Conservation (phyloP, 2,888 invertebrate species). For the Drosophila meridionalis region DNA sequence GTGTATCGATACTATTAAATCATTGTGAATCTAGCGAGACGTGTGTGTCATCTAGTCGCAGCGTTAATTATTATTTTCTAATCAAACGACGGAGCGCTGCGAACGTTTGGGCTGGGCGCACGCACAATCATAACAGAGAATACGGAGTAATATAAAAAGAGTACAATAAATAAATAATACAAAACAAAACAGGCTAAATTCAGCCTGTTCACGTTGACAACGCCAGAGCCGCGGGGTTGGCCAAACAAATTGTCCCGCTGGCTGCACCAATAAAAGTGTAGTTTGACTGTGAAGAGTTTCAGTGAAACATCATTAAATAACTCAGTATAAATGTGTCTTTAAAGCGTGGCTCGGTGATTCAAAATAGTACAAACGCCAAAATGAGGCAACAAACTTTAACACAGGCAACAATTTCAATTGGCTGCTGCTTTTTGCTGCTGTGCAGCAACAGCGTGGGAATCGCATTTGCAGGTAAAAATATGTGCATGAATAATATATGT, state of each 20-base stretch:
- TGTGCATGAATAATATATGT: neutral
- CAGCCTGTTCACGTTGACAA: constrained; percentile 29
- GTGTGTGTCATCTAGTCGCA: constrained; percentile 66
- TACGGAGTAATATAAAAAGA: constrained; percentile 2
- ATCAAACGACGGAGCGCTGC: constrained; percentile 36
- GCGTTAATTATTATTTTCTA: constrained; percentile 62
- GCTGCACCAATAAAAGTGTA: constrained; percentile 36
- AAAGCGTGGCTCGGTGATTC: constrained; percentile 32
- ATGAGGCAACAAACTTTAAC: constrained; percentile 53
- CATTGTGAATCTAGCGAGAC: constrained; percentile 50
- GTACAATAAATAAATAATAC: constrained; percentile 18
- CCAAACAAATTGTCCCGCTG: constrained; percentile 45
- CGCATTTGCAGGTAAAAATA: constrained; percentile 63
- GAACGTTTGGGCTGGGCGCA: constrained; percentile 33
- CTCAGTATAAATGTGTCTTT: constrained; percentile 63
- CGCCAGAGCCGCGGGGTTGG: constrained; percentile 41
- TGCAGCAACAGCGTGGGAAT: constrained; percentile 68
- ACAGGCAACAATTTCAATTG: constrained; percentile 38
- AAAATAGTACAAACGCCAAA: constrained; percentile 36
- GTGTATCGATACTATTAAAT: constrained; percentile 31
- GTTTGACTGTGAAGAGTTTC: constrained; percentile 28
- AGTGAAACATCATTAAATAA: constrained; percentile 22
- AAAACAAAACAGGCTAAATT: neutral
- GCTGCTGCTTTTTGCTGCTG: constrained; percentile 59
- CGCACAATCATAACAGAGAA: neutral